Conservation (phyloP, 2,888 invertebrate genomes). For the Lutraria lutraria region DNA sequence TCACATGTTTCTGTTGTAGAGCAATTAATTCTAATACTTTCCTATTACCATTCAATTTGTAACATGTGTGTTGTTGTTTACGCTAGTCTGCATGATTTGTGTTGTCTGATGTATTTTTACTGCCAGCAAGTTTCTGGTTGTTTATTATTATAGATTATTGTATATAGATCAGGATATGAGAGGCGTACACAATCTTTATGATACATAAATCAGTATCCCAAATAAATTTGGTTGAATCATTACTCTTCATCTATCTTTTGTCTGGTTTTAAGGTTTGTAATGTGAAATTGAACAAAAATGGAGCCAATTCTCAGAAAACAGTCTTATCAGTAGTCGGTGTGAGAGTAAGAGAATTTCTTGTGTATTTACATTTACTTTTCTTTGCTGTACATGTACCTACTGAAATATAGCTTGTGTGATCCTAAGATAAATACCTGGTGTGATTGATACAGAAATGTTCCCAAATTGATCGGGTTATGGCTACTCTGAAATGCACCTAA, state of each 20-base stretch:
- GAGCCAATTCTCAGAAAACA: too few relatives aligned
- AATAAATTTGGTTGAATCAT: background rate
- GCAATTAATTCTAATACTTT: slow-evolving; percentile 34
- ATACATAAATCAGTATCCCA: background rate
- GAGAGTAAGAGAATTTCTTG: too few relatives aligned
- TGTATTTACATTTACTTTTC: too few relatives aligned
- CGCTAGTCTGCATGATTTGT: slow-evolving; percentile 1
- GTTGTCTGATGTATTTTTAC: background rate
- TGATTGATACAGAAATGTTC: too few relatives aligned
- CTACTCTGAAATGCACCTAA: too few relatives aligned
- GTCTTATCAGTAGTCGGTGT: too few relatives aligned
- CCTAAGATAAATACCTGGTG: too few relatives aligned
- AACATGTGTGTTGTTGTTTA: background rate
- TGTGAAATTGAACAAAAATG: too few relatives aligned
- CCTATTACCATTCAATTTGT: background rate
- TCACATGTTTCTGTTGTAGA: slow-evolving; percentile 42
- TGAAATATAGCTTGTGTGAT: too few relatives aligned
- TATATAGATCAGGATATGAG: background rate
- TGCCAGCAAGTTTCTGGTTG: background rate
- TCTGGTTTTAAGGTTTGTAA: too few relatives aligned
- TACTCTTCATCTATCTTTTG: background rate
- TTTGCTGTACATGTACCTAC: too few relatives aligned
- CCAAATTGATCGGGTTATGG: too few relatives aligned
- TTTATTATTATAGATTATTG: background rate
- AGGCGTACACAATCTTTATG: background rate